These are phyloP conservation scores for Dicrurus megarhynchus DNA, from an alignment of 2,113 vertebrate species.

Conservation along the genomic window DNA sequence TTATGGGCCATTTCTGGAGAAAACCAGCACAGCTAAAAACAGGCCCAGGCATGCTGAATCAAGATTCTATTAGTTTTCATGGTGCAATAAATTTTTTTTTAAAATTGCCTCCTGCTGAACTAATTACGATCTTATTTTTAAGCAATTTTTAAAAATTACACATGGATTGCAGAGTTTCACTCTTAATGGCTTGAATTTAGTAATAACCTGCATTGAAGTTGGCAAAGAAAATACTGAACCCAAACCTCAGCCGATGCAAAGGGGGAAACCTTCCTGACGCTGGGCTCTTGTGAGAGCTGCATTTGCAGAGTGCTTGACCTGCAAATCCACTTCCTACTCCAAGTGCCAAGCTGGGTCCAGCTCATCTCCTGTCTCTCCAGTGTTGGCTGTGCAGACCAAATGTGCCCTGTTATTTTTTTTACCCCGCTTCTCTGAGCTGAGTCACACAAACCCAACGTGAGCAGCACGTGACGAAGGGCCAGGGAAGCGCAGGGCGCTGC, in stretches of 20 bases:
- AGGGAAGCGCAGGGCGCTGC: neutral
- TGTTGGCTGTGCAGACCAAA: neutral
- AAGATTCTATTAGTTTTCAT: constrained; percentile 15
- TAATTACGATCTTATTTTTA: constrained; percentile 14
- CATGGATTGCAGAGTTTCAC: neutral
- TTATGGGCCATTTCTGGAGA: constrained; percentile 40
- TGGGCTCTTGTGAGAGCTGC: neutral
- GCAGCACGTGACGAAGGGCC: accelerated
- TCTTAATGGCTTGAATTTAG: neutral
- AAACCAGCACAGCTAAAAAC: neutral
- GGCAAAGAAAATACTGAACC: neutral
- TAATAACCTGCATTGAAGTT: neutral
- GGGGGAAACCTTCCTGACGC: neutral
- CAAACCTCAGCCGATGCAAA: neutral
- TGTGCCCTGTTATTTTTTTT: accelerated
- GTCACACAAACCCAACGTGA: neutral
- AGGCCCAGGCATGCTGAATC: neutral
- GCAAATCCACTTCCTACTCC: neutral
- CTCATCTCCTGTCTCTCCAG: neutral
- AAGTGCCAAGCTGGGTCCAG: neutral
- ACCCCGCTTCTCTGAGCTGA: neutral
- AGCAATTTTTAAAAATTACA: constrained; percentile 22
- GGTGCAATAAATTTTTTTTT: neutral
- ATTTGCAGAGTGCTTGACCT: too few relatives aligned
- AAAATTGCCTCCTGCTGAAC: neutral